These are phyloP conservation scores for Myiotriccus ornatus DNA, from an alignment of 2,797 vertebrate species.

Conservation along the genomic window DNA sequence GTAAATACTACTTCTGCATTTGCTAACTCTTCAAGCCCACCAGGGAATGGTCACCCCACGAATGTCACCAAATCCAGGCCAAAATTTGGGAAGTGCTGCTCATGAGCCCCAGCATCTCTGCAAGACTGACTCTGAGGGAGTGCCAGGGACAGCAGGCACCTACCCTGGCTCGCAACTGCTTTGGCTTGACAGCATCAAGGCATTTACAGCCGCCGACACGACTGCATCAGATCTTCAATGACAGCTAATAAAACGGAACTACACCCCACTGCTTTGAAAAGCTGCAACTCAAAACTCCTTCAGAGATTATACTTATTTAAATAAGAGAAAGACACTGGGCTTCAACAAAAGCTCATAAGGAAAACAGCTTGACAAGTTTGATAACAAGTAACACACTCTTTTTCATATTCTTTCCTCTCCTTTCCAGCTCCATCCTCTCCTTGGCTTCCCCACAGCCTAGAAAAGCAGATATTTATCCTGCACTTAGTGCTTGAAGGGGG, in stretches of 20 bases:
- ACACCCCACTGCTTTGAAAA: conserved; percentile 58
- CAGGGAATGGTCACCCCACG: background rate
- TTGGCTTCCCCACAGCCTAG: background rate
- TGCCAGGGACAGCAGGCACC: background rate
- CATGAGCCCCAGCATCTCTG: background rate
- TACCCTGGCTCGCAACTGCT: background rate
- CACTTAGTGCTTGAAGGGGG: background rate
- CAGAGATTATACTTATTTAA: conserved; percentile 60
- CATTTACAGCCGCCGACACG: conserved; percentile 6
- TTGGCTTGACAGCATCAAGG: conserved; percentile 33
- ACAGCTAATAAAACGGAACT: conserved; percentile 60
- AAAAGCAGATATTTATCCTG: background rate
- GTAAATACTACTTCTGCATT: background rate
- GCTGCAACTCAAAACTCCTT: conserved; percentile 35
- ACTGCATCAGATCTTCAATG: conserved; percentile 46
- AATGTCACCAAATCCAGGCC: background rate
- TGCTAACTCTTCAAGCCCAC: background rate
- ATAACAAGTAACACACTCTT: background rate
- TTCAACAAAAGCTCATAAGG: conserved; percentile 24
- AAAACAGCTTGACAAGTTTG: conserved; percentile 24
- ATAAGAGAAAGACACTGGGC: conserved; percentile 25
- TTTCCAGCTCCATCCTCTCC: background rate
- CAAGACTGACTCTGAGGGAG: background rate
- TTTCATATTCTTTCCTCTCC: background rate
- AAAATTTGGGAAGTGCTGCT: background rate